Evolutionary conservation across 2,888 invertebrate species (phyloP).

Genomic region (Amphipoea lucens): DNA sequence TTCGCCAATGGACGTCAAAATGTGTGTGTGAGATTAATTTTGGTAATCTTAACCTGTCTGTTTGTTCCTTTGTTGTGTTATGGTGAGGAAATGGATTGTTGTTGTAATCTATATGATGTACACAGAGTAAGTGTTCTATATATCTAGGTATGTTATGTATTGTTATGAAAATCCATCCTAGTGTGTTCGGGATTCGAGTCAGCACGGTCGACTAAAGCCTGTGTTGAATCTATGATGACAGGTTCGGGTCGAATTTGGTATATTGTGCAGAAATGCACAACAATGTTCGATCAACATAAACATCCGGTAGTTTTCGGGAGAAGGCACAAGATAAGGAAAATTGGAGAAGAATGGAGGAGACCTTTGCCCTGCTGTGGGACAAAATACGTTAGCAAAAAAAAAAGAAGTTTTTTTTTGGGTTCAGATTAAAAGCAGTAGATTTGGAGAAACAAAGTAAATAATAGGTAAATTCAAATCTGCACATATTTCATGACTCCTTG

Average conservation of each 20-base stretch:
- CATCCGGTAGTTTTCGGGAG: background rate
- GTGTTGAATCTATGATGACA: background rate
- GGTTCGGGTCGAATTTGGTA: background rate
- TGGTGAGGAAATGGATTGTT: slow-evolving; percentile 23
- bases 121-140: background rate
- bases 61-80: slow-evolving; percentile 47
- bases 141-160: background rate
- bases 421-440: background rate
- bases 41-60: slow-evolving; percentile 43
- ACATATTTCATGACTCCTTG: no score
- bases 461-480: no score
- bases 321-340: background rate
- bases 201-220: background rate
- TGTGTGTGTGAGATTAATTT: slow-evolving; percentile 27
- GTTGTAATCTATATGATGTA: slow-evolving; percentile 1
- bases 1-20: slow-evolving; percentile 11
- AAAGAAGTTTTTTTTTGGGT: no score
- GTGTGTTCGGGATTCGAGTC: background rate
- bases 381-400: background rate
- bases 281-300: background rate
- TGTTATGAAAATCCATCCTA: background rate
- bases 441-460: background rate
- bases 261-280: background rate
- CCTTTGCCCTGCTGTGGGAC: background rate
- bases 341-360: background rate